These are phyloP conservation scores for Coenonympha glycerion DNA, from an alignment of 2,888 invertebrate species.

Conservation along the genomic window DNA sequence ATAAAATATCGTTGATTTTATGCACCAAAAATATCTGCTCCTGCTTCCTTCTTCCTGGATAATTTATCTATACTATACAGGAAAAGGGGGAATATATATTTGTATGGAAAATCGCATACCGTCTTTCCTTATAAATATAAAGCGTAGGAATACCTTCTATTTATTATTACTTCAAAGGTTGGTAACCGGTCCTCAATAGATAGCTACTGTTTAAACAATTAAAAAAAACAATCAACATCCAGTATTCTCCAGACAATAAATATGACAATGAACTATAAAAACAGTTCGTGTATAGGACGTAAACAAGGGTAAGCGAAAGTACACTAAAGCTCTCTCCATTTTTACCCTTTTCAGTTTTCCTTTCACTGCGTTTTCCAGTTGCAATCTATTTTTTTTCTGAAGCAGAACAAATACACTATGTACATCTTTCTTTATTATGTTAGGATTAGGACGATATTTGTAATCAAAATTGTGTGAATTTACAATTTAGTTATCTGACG, in stretches of 20 bases:
- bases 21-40: too few species aligned
- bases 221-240: background rate
- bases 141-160: too few species aligned
- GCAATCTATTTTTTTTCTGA: constrained; percentile 76
- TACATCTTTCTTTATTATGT: constrained; percentile 27
- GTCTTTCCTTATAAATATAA: too few species aligned
- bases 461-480: background rate
- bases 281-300: constrained; percentile 46
- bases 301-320: constrained; percentile 69
- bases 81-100: too few species aligned
- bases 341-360: constrained; percentile 73
- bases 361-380: constrained; percentile 72
- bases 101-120: too few species aligned
- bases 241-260: constrained; percentile 25
- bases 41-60: too few species aligned
- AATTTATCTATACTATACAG: too few species aligned
- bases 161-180: too few species aligned
- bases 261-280: constrained; percentile 16
- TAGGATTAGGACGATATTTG: background rate
- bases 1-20: too few species aligned
- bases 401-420: constrained; percentile 68
- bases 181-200: too few species aligned
- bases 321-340: constrained; percentile 60
- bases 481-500: background rate
- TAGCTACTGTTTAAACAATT: background rate